phyloP scores from a whole-genome alignment of 2,113 vertebrate species.

The Hassar affinis region DNA sequence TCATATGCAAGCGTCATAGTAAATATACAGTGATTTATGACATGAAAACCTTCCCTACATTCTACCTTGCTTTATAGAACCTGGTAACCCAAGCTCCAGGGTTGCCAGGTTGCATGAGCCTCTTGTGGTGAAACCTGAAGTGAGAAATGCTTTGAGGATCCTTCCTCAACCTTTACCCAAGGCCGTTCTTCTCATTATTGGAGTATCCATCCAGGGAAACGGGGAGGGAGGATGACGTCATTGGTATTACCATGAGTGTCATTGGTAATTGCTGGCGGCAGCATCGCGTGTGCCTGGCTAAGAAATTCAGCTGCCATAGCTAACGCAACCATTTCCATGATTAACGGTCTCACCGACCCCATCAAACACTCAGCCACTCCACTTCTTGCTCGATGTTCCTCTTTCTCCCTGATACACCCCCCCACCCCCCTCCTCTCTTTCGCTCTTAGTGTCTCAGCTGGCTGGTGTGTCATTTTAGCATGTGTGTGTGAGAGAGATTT shows the following conservation, averaged over 20 bases:
- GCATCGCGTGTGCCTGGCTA: conserved; percentile 41
- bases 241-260: conserved; percentile 71
- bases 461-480: conserved; percentile 47
- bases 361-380: conserved; percentile 50
- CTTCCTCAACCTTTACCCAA: conserved; percentile 49
- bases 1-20: not conserved
- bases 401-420: conserved; percentile 4
- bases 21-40: not conserved
- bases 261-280: conserved; percentile 77
- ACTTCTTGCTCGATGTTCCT: conserved; percentile 49
- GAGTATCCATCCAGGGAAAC: conserved; percentile 50
- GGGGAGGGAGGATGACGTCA: conserved; percentile 82
- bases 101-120: conserved; percentile 25
- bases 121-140: conserved; percentile 31
- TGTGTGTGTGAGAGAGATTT: conserved; percentile 42
- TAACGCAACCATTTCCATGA: conserved; percentile 60
- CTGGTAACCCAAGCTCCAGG: not conserved
- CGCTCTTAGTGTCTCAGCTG: conserved; percentile 41
- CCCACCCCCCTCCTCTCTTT: conserved; percentile 24
- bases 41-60: not conserved
- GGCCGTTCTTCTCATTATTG: conserved; percentile 44
- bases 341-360: conserved; percentile 55
- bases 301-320: conserved; percentile 53
- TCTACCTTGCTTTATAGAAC: not conserved
- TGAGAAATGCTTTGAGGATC: conserved; percentile 43